Base-by-base conservation (phyloP, 1,140 invertebrate species). In the Lordiphosa mommai region DNA sequence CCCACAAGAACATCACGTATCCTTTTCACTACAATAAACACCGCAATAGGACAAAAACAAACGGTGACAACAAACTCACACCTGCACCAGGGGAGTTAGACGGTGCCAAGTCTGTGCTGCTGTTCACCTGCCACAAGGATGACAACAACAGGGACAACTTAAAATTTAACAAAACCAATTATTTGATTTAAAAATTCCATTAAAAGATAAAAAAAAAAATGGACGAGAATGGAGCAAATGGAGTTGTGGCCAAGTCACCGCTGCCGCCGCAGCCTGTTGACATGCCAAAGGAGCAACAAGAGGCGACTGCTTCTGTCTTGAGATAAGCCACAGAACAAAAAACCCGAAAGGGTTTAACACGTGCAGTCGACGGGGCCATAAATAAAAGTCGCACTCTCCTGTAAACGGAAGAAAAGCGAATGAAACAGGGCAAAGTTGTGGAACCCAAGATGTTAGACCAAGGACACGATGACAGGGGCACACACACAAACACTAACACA, bases 111-210 rank as follows among this genome's bases (percentile, higher is more conserved):
- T 41, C 38, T 48, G 34, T 27, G 27, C 29, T 47, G 14, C 20
- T 52, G 43, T 14, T 55, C 33, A 43, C 17, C 10, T 43, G 41
- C 9, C 30, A 6, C 27, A 50, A 27, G 20, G 27, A 53, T 27
- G 48, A 57, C 33, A 36, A 32, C 57, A 53, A 5, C 34, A 56
- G 32, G 32, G 37, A 38, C 30, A 55, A 55, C 66, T 66, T 59
- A 61, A 70, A 71, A 65, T 53, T 70, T 57, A 72, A 66, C 66
- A 72, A 70, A 72, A 70, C 66, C 66, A 70, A 72, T 70, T 72
- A 72, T 72, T 72, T 72, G 70, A 72, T 72, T 72, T 72, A 66
- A 70, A 72, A 72, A 72, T 72, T 70, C 70, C 70, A 72, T 72
- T 72, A 72, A 72, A 66, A 70, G 70, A 72, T 72, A 72, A 70